These are phyloP conservation scores for Acanthacorydalis orientalis DNA, from an alignment of 2,888 invertebrate genomes.

Conservation along the genomic window DNA sequence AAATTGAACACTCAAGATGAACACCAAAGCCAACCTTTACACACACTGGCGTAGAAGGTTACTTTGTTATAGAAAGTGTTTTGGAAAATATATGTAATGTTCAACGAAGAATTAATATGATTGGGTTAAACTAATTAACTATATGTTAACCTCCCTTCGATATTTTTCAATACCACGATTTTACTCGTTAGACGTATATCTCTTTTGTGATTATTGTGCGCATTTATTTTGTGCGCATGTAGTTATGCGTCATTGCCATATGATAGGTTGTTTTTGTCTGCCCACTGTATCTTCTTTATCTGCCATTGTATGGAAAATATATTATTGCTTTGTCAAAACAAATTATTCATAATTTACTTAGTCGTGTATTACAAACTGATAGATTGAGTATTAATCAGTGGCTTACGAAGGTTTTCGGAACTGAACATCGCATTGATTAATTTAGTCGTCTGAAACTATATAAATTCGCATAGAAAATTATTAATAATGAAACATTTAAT, in stretches of 20 bases:
- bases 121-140: neutral
- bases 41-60: slow-evolving; percentile 86
- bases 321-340: neutral
- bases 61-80: slow-evolving; percentile 16
- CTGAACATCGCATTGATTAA: neutral
- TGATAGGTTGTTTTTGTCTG: neutral
- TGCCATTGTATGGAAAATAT: neutral
- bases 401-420: neutral
- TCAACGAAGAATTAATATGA: neutral
- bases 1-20: neutral
- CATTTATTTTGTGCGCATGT: slow-evolving; percentile 3
- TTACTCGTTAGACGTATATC: neutral
- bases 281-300: neutral
- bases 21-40: slow-evolving; percentile 50
- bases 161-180: neutral
- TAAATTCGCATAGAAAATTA: neutral
- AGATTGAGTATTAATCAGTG: too few relatives aligned
- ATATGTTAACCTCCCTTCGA: neutral
- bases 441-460: too few relatives aligned
- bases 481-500: slow-evolving; percentile 38
- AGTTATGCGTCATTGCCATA: neutral
- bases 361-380: too few relatives aligned
- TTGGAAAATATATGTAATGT: neutral
- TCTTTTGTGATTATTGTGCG: slow-evolving; percentile 3
- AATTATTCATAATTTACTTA: too few relatives aligned